Percentiles rank a stretch among this genome's conserved stretches.
These are phyloP conservation scores for Onychostruthus taczanowskii DNA, from an alignment of 2,113 vertebrate species.

Conservation along the genomic window DNA sequence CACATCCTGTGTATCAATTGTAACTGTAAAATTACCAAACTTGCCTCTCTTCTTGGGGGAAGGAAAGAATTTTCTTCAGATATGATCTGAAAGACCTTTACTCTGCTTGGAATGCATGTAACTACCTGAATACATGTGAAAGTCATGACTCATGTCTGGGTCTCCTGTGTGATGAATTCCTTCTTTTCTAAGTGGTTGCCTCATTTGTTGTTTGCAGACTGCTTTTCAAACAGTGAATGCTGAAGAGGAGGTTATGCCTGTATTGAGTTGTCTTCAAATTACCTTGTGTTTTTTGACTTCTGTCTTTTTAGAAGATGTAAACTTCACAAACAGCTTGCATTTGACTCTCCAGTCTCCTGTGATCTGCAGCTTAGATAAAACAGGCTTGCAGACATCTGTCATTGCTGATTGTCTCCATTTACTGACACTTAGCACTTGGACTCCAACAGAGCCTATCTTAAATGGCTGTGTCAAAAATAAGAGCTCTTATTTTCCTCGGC, in stretches of 20 bases:
- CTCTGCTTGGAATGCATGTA: neutral
- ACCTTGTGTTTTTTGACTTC: constrained; percentile 8
- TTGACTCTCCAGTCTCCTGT: neutral
- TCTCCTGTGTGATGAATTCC: neutral
- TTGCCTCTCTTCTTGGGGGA: neutral
- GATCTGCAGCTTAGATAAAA: constrained; percentile 6
- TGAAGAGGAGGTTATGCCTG: neutral
- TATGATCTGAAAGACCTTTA: neutral
- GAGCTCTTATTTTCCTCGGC: neutral
- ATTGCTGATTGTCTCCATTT: neutral
- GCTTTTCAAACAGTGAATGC: neutral
- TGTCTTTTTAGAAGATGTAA: neutral
- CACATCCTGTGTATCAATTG: neutral
- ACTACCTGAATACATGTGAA: neutral
- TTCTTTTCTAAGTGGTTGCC: neutral
- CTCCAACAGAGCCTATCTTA: neutral
- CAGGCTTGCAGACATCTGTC: neutral
- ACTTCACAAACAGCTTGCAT: neutral
- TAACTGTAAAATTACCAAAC: neutral
- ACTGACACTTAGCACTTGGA: neutral
- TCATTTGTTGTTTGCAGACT: neutral
- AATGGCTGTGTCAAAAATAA: neutral
- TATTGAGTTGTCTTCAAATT: neutral
- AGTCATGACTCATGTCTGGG: neutral
- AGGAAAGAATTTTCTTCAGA: neutral